Base-by-base conservation (phyloP, 2,797 vertebrate species). In the Pogoniulus pusillus region DNA sequence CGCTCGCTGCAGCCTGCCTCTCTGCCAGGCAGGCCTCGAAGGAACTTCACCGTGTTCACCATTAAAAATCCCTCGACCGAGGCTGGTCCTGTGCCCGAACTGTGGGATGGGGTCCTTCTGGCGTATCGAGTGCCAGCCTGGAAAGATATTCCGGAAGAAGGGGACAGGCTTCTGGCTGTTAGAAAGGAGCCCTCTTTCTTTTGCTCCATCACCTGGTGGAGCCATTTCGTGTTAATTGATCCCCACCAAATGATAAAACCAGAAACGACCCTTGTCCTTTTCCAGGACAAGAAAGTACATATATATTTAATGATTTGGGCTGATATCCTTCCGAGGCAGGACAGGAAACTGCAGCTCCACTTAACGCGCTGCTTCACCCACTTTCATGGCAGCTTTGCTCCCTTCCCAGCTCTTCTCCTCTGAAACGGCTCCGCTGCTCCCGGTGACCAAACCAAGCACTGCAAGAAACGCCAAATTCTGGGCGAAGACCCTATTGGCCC, bases 201-300 rank as follows among this genome's bases (percentile, higher is more conserved):
- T 35, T 65, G 72, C 26, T 62, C 45, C 2, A 4, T 94, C 75
- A 55, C 45, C 66, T 78, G 79, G 65, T 16, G 22, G 90, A 93
- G 27, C 6, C 59, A 66, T 90, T 77, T 85, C 27, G 6, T 49
- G 17, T 77, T 94, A 71, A 88, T 94, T 86, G 84, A 80, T 84
- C 47, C 54, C 51, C 34, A 19, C n/a, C 69, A 78, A 79, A 90
- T 23, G 55, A 32, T 62, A 94, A 94, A 94, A 77, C 12, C 58
- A 96, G 83, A 82, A 89, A 83, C 8, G 16, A 55, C 35, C 19
- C 22, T 73, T n/a, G n/a, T n/a, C 32, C 27, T 85, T 92, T 93
- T 71, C 79, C 70, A 32, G 27, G 30, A 57, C 41, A 69, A 78
- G 77, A 66, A 82, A 63, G 29, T 71, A 45, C 45, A 73, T 27